Evolutionary conservation across 2,888 invertebrate species (phyloP).

Genomic region (Cataglyphis altisquamis): DNA sequence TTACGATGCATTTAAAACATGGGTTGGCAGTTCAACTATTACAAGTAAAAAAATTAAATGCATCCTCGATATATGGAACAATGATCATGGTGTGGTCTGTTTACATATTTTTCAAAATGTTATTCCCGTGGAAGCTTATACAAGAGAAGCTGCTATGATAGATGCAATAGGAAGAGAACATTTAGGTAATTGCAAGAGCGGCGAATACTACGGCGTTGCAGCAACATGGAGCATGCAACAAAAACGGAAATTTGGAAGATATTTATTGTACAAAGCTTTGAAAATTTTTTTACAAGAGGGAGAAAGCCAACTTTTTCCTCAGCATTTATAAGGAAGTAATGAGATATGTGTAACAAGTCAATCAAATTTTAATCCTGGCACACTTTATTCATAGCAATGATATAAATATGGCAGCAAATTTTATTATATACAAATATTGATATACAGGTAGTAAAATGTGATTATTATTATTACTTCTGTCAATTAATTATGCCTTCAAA

Average conservation of each 20-base stretch:
- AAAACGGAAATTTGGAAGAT: slow-evolving; percentile 92
- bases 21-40: slow-evolving; percentile 86
- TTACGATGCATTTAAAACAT: slow-evolving; percentile 93
- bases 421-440: not conserved
- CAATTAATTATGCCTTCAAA: not conserved
- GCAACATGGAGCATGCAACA: slow-evolving; percentile 91
- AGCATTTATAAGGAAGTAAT: slow-evolving; percentile 31
- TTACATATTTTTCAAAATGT: slow-evolving; percentile 96
- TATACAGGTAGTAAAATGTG: not conserved
- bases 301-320: slow-evolving; percentile 94
- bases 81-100: slow-evolving; percentile 94
- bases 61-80: slow-evolving; percentile 96
- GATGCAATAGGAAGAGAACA: slow-evolving; percentile 93
- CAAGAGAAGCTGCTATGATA: slow-evolving; percentile 97
- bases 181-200: slow-evolving; percentile 92
- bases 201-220: slow-evolving; percentile 94
- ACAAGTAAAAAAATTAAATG: slow-evolving; percentile 90
- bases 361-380: not conserved
- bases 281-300: slow-evolving; percentile 95
- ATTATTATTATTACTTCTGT: not conserved
- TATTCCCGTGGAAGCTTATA: slow-evolving; percentile 96
- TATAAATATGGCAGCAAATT: not conserved
- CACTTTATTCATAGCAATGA: not conserved
- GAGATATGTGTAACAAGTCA: slow-evolving; percentile 7
- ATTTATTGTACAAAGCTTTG: slow-evolving; percentile 93